phyloP scores from a whole-genome alignment of 2,888 invertebrate genomes.

The Endomychus coccineus region DNA sequence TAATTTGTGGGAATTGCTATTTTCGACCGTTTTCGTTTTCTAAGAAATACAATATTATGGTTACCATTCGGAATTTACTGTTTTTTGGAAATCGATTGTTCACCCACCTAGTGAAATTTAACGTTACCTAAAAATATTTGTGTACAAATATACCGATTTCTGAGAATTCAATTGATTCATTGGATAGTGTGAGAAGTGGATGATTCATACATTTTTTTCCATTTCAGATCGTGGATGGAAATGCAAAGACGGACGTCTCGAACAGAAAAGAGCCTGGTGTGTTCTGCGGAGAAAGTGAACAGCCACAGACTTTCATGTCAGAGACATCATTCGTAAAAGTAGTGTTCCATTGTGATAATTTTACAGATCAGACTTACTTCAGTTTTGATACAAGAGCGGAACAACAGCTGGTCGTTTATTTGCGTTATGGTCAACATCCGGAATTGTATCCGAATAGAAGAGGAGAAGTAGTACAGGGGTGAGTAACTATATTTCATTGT shows the following conservation, averaged over 20 bases:
- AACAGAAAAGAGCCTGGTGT: conserved; percentile 83
- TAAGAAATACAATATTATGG: no score
- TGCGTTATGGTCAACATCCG: conserved; percentile 88
- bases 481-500: conserved; percentile 37
- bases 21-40: no score
- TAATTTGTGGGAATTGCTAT: no score
- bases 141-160: no score
- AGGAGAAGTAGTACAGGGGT: conserved; percentile 82
- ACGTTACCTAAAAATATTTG: no score
- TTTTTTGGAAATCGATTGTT: no score
- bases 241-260: conserved; percentile 81
- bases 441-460: conserved; percentile 85
- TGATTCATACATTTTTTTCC: no score
- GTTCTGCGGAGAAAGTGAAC: conserved; percentile 90
- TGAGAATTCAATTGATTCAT: no score
- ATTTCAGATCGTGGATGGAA: conserved; percentile 81
- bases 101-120: no score
- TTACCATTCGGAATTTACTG: no score
- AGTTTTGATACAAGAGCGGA: conserved; percentile 83
- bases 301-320: conserved; percentile 89
- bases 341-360: conserved; percentile 86
- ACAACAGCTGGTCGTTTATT: conserved; percentile 83
- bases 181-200: no score
- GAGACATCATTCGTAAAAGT: conserved; percentile 90
- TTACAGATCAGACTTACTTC: conserved; percentile 86